Evolutionary conservation across 2,113 vertebrate genomes (phyloP), one percentile per base, ranked within the genome.

Genomic region (Potamarius usumacintae): DNA sequence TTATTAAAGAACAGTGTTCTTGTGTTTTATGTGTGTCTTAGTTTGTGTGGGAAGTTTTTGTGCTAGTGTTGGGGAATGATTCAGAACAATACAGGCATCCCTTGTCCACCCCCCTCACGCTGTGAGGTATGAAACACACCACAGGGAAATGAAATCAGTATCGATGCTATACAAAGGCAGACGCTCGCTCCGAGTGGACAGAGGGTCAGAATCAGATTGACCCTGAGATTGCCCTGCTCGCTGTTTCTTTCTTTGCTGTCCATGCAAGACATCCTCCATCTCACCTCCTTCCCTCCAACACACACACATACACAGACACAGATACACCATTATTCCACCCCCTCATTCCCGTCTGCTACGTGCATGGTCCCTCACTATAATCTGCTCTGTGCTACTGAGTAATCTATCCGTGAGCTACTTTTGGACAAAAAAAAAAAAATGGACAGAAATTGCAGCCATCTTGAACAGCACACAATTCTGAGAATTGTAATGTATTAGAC

Each of bases 161-260:
- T 58, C 14, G 85, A 71, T n/a, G 30, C 30, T 57, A 53, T 81
- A 63, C 77, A 80, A 77, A 81, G 77, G 62, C 85, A 71, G 74
- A 25, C 62, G 15, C 30, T 86, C 52, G 53, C 77, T 67, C 85
- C 1, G 30, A 80, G 63, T 65, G 67, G 76, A 81, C 52, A 1
- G 27, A 50, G 53, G 85, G 85, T 53, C 77, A 48, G 52, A 5
- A 7, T 55, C 42, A 71, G 85, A n/a, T n/a, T 81, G 85, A 86
- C 85, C 85, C 63, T 81, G 77, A 86, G 63, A 42, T 67, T 71
- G 52, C 85, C 63, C 85, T 86, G 60, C 62, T 85, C 15, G 71
- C 42, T 72, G 42, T 79, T 76, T 55, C 71, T 50, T 71, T 81
- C 48, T 81, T 50, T 57, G 27, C 15, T 72, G 77, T 85, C 42